Base-by-base conservation (phyloP, 2,797 vertebrate genomes). In the Sebastes umbrosus region DNA sequence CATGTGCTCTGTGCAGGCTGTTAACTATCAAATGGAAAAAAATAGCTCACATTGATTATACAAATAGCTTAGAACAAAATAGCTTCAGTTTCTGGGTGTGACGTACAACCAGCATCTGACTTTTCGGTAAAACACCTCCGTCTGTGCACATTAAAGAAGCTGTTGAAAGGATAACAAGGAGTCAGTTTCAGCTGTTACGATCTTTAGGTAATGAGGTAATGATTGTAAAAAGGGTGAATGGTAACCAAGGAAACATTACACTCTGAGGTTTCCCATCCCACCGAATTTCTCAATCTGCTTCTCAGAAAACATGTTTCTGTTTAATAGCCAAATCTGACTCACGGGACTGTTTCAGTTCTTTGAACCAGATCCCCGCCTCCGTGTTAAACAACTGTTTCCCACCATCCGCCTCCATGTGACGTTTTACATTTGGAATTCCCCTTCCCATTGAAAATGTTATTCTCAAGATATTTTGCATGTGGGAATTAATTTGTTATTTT, bases 331-430 rank as follows among this genome's bases (percentile, higher is more conserved):
- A 75, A 91, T 88, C 79, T 58, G 63, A 80, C 90, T 83, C 88
- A 3, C 1, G 80, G 85, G 92, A 92, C 67, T 25, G 14, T 62
- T 79, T 80, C 24, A 62, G 16, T 73, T 80, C 81, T 88, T 87
- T 86, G 73, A 89, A 86, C n/a, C 75, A 69, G 80, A 79, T 78
- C 79, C 78, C 58, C 20, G 12, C 22, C 39, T 83, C 59, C 18
- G n/a, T 64, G 52, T 29, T 20, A 16, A 46, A 52, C 62, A 77
- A 58, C 80, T 88, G 69, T 82, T 94, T 94, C 91, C 92, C 93
- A 93, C 82, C 85, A 80, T 87, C 82, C 4, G 4, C 68, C 69
- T 70, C 64, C 77, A 77, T 4, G 8, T 87, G 78, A 84, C 1
- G 13, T 34, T 84, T 83, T 58, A 70, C 62, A 43, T 85, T 72